Evolutionary conservation across 2,888 invertebrate genomes (phyloP), one percentile per base, ranked within the genome.

Genomic region (Eurois occulta): DNA sequence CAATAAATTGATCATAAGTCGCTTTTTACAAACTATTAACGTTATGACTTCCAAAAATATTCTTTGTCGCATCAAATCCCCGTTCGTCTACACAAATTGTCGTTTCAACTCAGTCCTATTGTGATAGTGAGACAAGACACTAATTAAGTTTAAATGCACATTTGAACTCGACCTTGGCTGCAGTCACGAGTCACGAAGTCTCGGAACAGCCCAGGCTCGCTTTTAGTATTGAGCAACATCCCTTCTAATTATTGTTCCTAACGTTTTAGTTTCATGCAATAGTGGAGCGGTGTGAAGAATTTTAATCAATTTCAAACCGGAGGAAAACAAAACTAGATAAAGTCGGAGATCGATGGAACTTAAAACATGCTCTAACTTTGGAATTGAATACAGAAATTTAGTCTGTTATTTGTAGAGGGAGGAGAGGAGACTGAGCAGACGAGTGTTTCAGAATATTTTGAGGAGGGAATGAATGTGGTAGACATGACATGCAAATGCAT

Each of bases 181-280:
- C 80, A 91, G 88, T 89, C 91, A 91, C 91, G 90, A 90, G 80
- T 81, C 87, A 90, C 88, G 88, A 90, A 81, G 85, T 83, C 84
- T 84, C 85, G 77, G 66, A 72, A 76, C 87, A 86, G 84, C 85
- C 78, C 75, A 75, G 41, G 48, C 35, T 78, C 66, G 77, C 74
- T 77, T 76, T 76, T 64, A 52, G 43, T 43, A 81, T 93, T 92
- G 86, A 83, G 91, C 88, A 93, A 93, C 87, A 84, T 89, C 91
- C 93, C 91, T 92, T 93, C 93, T 91, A 92, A 91, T 88, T 88
- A 87, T 84, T 79, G 83, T 88, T 91, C 86, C 88, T 88, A 86
- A 72, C 83, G 75, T 77, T 86, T 81, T 74, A 80, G 81, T 85
- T 84, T 75, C 46, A 73, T 79, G 64, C 75, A 46, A 58, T 75